Base-by-base conservation (phyloP, 2,888 invertebrate species). In the Chrysodeixis includens region DNA sequence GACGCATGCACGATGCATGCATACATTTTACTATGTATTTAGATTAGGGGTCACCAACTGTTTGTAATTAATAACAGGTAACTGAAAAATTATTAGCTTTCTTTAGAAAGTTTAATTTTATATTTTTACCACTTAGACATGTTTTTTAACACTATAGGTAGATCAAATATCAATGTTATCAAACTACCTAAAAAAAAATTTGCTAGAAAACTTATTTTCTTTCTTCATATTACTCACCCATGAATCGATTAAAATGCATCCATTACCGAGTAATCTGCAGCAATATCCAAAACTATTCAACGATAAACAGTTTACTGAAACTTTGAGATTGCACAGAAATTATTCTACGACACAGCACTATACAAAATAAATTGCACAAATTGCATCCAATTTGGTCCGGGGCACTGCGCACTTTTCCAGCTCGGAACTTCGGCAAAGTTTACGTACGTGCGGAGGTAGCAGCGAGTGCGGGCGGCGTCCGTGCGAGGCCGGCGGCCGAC, bases 351-450 rank as follows among this genome's bases (percentile, higher is more conserved):
- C 84, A 85, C 84, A 79, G 69, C 65, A 81, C 70, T 54, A 76
- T 66, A 49, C 12, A 62, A 61, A 65, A 81, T 83, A 84, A 86
- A 84, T 86, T 81, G 72, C 86, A 88, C 88, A 88, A 87, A 87
- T 88, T 85, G 84, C 85, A 86, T 84, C 84, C 85, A 79, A 87
- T 81, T 82, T 83, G 49, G 68, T 74, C 59, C 66, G 64, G 30
- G 74, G 78, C 84, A 85, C 84, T 73, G 82, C 79, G 80, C 85
- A 82, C 79, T 82, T 79, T 74, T 55, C 66, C 61, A 76, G 79
- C 79, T 75, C 68, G 67, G 58, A 81, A 86, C 83, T 83, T 81
- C 82, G 82, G 64, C 64, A 88, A 88, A 88, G 86, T 88, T 88
- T 88, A 71, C 83, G 70, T 62, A 65, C 60, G 69, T 55, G 67